Evolutionary conservation across 2,888 invertebrate species (phyloP), one percentile per base, ranked within the genome.

Genomic region (Cerceris ruficornis): DNA sequence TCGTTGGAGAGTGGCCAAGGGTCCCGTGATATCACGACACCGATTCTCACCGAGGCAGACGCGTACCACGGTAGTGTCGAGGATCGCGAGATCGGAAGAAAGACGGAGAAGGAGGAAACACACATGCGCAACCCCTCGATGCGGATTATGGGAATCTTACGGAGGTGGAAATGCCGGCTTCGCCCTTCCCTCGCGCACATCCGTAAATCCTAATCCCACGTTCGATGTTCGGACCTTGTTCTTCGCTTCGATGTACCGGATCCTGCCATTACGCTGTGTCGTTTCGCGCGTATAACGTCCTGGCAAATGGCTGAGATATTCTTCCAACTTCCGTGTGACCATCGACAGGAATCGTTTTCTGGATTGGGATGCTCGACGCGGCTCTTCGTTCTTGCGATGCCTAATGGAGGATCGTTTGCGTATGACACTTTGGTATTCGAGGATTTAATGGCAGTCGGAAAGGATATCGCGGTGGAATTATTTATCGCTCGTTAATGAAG

Each of bases 1-100:
- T 82, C 80, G 82, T 84, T 75, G 78, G 69, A 55, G 54, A 59
- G 54, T 42, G 59, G 43, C 17, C 67, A 17, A n/a, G 28, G n/a
- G n/a, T 41, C 17, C 50, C 58, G 59, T 55, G 72, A 57, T 65
- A 64, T 67, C 59, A 62, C 11, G 67, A 57, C 70, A 70, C 13
- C 62, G 14, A 13, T 7, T n/a, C 17, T 7, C 6, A 41, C 6
- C 41, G 42, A 41, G 7, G 13, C 2, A 67, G 39, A 14, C 61
- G 46, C 60, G 49, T 74, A 57, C 28, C 11, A 46, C 64, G 69
- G 17, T 52, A 43, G 69, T 65, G 41, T 17, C 13, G 41, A 15
- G n/a, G 8, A 1, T 11, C 6, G 46, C 8, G 43, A 49, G 17
- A n/a, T 8, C 6, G 6, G n/a, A 15, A 43, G 11, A 41, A 11